A percentile compares a stretch with the other conserved stretches of the same genome.
phyloP scores from a whole-genome alignment of 2,888 invertebrate species.

The Coecobrya sp. region DNA sequence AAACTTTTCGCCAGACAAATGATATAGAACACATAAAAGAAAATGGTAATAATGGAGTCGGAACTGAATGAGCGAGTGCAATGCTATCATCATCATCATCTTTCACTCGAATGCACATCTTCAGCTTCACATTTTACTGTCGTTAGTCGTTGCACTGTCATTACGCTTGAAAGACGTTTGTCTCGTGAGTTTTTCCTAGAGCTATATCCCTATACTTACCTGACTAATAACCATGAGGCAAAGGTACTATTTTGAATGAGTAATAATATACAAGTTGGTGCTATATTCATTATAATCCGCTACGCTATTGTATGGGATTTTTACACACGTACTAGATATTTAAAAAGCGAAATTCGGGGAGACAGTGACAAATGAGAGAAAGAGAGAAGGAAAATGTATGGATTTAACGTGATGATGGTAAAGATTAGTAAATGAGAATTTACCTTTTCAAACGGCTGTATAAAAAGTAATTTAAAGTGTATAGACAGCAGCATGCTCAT shows the following conservation, averaged over 20 bases:
- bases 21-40: background rate
- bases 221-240: conserved; percentile 20
- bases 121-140: conserved; percentile 22
- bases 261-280: background rate
- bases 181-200: background rate
- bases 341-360: conserved; percentile 24
- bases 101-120: background rate
- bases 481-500: background rate
- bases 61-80: background rate
- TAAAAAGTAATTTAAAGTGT: background rate
- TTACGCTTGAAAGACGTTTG: background rate
- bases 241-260: background rate
- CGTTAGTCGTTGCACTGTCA: conserved; percentile 21
- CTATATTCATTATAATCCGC: background rate
- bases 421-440: background rate
- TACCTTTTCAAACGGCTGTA: background rate
- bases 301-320: background rate
- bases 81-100: conserved; percentile 10
- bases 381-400: background rate
- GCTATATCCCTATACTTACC: background rate
- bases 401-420: background rate
- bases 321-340: background rate
- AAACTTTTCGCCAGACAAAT: conserved; percentile 18
- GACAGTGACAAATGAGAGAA: conserved; percentile 76
- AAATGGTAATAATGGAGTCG: conserved; percentile 46